These are phyloP conservation scores for Dendronephthya gigantea DNA, from an alignment of 64 coral and sea anemone species.

Conservation along the genomic window DNA sequence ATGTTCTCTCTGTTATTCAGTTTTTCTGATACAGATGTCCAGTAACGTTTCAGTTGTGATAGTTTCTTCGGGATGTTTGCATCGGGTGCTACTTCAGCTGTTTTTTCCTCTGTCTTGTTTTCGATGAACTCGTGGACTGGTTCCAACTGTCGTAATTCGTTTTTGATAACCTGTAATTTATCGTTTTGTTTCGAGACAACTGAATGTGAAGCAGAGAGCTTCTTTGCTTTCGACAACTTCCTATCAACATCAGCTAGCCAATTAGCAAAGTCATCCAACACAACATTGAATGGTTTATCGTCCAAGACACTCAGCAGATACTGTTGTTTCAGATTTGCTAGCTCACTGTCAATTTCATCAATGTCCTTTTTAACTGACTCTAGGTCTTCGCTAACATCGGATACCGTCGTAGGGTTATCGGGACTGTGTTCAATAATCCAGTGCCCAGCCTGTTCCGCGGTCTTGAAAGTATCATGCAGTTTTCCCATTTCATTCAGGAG, in stretches of 20 bases:
- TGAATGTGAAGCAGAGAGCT: not conserved
- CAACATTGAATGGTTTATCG: not conserved
- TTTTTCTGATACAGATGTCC: not conserved
- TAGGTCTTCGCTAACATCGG: not conserved
- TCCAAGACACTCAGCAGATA: not conserved
- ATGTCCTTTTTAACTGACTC: not conserved
- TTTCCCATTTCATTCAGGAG: not conserved
- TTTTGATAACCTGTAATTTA: slow-evolving; percentile 10
- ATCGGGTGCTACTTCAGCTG: not conserved
- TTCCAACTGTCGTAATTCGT: not conserved
- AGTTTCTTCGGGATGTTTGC: not conserved
- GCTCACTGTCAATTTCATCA: not conserved
- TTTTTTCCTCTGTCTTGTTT: not conserved
- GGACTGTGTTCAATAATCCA: slow-evolving; percentile 14
- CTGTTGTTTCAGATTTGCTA: not conserved
- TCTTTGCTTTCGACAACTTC: not conserved
- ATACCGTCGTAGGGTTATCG: not conserved
- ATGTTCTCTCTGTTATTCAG: not conserved
- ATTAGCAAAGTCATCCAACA: not conserved
- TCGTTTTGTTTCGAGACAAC: not conserved
- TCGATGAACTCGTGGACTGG: not conserved
- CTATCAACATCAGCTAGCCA: slow-evolving; percentile 6
- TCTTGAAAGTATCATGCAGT: not conserved
- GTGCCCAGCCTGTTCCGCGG: not conserved
- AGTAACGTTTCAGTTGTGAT: not conserved